phyloP scores from a whole-genome alignment of 2,888 invertebrate genomes.

The Drepanosiphum platanoidis region DNA sequence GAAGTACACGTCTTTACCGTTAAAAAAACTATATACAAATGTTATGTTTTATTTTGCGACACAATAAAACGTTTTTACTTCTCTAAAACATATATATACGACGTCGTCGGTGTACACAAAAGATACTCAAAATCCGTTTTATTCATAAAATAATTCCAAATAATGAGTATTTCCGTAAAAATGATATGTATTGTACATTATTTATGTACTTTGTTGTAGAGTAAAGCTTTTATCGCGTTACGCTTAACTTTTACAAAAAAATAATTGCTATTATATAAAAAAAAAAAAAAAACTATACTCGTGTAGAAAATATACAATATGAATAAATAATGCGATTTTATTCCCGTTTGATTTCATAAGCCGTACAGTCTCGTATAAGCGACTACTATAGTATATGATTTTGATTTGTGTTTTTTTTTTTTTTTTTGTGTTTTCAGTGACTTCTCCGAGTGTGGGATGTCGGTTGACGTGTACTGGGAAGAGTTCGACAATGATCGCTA shows the following conservation, averaged over 20 bases:
- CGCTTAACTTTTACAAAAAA: background rate
- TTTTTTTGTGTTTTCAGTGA: conserved; percentile 44
- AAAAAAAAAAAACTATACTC: background rate
- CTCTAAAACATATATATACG: background rate
- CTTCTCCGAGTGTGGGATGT: conserved; percentile 37
- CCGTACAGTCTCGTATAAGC: no score
- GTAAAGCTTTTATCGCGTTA: background rate
- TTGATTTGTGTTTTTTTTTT: background rate
- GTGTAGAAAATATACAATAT: background rate
- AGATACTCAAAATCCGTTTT: background rate
- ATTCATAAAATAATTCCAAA: background rate
- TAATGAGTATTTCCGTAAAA: background rate
- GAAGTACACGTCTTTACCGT: background rate
- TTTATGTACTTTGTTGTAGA: background rate
- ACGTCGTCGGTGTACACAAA: background rate
- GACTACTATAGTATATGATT: background rate
- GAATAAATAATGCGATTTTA: background rate
- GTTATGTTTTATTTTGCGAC: background rate
- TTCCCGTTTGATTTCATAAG: background rate
- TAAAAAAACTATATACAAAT: background rate
- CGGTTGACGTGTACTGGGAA: conserved; percentile 6
- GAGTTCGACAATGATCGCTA: conserved; percentile 4
- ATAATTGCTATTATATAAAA: no score
- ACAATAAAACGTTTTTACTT: background rate
- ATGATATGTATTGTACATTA: background rate